Percentiles rank a stretch among this genome's conserved stretches.
Conservation (phyloP, 2,797 vertebrate genomes). For the Denticeps clupeoides region DNA sequence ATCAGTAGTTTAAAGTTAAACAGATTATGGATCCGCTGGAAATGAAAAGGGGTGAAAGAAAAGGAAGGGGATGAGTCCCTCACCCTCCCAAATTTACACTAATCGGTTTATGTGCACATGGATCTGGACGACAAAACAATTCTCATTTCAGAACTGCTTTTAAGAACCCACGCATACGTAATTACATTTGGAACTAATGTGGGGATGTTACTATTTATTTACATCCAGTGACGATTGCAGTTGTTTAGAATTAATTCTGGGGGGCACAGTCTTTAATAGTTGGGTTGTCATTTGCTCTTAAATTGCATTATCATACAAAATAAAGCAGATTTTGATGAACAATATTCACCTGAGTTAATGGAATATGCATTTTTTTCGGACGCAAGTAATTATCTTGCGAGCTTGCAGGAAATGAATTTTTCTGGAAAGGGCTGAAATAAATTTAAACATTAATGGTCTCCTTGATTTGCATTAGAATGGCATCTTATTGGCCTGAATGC, state of each 20-base stretch:
- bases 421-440: constrained; percentile 54
- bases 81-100: too few species aligned
- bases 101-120: too few species aligned
- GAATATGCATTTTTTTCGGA: constrained; percentile 69
- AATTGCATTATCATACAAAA: constrained; percentile 69
- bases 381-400: constrained; percentile 64
- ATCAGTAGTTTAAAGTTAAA: constrained; percentile 13
- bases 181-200: constrained; percentile 35
- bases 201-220: constrained; percentile 35
- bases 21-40: constrained; percentile 4
- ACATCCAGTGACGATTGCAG: constrained; percentile 37
- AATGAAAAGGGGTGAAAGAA: not conserved
- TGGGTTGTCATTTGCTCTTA: constrained; percentile 65
- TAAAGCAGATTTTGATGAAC: constrained; percentile 64
- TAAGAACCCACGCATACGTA: constrained; percentile 17
- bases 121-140: constrained; percentile 11
- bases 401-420: constrained; percentile 59
- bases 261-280: constrained; percentile 34
- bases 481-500: constrained; percentile 57
- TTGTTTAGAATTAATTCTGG: constrained; percentile 34
- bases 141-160: constrained; percentile 14
- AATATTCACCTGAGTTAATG: constrained; percentile 73
- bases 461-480: constrained; percentile 72
- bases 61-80: not conserved
- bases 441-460: constrained; percentile 74